Conservation (phyloP, 1,140 invertebrate genomes). For the Coptotermes formosanus region DNA sequence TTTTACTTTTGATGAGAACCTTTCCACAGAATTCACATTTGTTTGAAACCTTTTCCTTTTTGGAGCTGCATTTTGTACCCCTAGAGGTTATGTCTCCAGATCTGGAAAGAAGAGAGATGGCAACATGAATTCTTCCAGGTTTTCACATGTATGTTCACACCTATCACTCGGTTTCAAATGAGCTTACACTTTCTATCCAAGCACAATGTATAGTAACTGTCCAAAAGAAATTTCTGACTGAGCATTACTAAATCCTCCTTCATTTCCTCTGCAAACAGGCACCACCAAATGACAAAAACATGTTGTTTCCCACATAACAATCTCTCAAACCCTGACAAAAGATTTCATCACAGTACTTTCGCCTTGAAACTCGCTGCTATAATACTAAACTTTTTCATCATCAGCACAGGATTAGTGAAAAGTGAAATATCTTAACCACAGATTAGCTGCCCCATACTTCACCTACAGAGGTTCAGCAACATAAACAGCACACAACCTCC, state of each 20-base stretch:
- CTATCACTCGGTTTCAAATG: no score
- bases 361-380: neutral
- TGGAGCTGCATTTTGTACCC: conserved; percentile 20
- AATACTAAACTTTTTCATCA: no score
- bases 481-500: no score
- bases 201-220: neutral
- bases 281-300: neutral
- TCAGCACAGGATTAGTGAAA: neutral
- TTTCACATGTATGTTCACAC: neutral
- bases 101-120: conserved; percentile 27
- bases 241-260: neutral
- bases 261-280: no score
- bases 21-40: conserved; percentile 57
- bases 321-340: no score
- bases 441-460: no score
- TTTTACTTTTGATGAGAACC: conserved; percentile 48
- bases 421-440: neutral
- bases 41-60: conserved; percentile 24
- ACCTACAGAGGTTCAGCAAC: no score
- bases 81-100: conserved; percentile 21
- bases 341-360: neutral
- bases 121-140: neutral
- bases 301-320: neutral
- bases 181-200: neutral
- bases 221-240: neutral